Evolutionary conservation across 2,888 invertebrate genomes (phyloP).

Genomic region (Oscheius sp.): DNA sequence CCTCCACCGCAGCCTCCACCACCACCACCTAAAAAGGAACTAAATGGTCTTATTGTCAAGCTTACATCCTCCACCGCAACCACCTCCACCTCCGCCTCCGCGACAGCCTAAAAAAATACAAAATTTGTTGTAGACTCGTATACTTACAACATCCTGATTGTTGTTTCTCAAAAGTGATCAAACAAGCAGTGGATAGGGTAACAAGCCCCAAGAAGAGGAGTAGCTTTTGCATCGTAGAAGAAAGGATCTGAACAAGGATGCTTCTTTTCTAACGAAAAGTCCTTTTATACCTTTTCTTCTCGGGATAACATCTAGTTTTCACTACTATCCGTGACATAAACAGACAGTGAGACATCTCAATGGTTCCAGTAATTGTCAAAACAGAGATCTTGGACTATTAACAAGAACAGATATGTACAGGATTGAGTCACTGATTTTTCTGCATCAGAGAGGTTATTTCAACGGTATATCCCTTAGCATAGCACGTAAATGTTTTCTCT

Average conservation of each 20-base stretch:
- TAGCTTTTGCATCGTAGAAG: neutral
- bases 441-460: no score
- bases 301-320: no score
- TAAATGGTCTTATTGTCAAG: neutral
- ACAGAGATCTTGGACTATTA: no score
- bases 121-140: neutral
- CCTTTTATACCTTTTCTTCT: no score
- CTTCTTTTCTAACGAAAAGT: no score
- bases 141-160: neutral
- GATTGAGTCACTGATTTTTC: no score
- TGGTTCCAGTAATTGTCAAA: no score
- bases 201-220: neutral
- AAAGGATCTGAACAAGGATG: neutral
- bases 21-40: neutral
- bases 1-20: neutral
- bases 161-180: constrained; percentile 15
- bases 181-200: neutral
- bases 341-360: no score
- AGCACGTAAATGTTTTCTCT: no score
- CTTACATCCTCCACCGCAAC: neutral
- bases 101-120: neutral
- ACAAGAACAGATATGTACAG: no score
- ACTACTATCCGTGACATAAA: no score
- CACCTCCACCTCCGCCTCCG: constrained; percentile 9
- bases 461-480: no score